Percentiles rank a stretch among this genome's conserved stretches.
phyloP scores from a whole-genome alignment of 2,888 invertebrate species.

The Metalampra italica region DNA sequence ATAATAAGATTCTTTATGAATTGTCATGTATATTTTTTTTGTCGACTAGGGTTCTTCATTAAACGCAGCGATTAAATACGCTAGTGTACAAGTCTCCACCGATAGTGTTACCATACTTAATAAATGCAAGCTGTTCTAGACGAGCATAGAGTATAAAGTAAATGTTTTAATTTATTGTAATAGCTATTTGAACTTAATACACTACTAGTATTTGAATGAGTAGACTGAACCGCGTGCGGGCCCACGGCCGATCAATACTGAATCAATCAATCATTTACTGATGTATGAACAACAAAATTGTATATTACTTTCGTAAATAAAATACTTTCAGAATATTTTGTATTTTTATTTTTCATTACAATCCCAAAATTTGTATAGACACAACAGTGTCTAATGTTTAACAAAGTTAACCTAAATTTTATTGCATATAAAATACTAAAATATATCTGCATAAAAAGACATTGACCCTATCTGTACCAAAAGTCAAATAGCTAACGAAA shows the following conservation, averaged over 20 bases:
- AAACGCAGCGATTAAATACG: neutral
- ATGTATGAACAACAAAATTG: constrained; percentile 71
- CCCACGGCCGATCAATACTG: constrained; percentile 47
- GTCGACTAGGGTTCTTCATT: too few relatives aligned
- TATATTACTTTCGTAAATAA: constrained; percentile 78
- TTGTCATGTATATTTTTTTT: too few relatives aligned
- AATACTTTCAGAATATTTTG: constrained; percentile 60
- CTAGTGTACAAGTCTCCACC: neutral
- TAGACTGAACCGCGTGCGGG: constrained; percentile 46
- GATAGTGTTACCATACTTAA: constrained; percentile 24
- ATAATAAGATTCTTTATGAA: too few relatives aligned
- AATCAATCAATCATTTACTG: constrained; percentile 57
- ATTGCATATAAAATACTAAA: too few relatives aligned
- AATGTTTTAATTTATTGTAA: constrained; percentile 7
- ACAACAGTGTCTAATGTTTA: too few relatives aligned
- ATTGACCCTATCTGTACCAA: too few relatives aligned
- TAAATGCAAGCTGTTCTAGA: constrained; percentile 9
- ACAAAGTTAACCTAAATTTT: too few relatives aligned
- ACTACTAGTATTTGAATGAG: constrained; percentile 14
- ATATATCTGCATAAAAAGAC: too few relatives aligned
- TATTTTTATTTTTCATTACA: constrained; percentile 19
- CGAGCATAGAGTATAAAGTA: neutral
- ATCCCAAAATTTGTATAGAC: too few relatives aligned
- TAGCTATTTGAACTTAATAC: too few relatives aligned
- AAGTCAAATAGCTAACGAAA: too few relatives aligned